Percentiles rank a stretch among this genome's conserved stretches.
These are phyloP conservation scores for Penaeus monodon DNA, from an alignment of 2,888 invertebrate genomes.

Conservation along the genomic window DNA sequence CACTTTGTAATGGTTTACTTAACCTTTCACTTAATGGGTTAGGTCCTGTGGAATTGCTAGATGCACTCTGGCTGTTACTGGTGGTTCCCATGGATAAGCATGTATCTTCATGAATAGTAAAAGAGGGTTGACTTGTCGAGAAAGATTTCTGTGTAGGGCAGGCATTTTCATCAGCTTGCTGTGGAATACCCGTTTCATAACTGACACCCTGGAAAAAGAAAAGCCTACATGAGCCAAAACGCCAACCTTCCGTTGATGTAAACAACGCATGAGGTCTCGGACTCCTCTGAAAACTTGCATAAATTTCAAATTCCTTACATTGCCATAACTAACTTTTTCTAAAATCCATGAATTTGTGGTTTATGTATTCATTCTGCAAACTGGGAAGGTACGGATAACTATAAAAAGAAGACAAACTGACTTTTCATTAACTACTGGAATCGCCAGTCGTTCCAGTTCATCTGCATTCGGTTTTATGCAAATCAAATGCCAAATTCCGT, in stretches of 20 bases:
- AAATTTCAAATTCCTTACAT: no score
- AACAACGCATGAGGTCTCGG: no score
- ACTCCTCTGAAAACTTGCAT: no score
- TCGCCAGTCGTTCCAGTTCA: no score
- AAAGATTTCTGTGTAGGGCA: slow-evolving; percentile 16
- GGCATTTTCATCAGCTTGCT: slow-evolving; percentile 35
- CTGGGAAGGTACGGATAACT: no score
- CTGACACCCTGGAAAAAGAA: slow-evolving; percentile 39
- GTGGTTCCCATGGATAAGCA: slow-evolving; percentile 40
- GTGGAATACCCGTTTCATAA: slow-evolving; percentile 54
- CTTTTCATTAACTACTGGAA: background rate
- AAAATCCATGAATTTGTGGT: no score
- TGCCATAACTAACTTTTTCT: no score
- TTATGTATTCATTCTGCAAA: no score
- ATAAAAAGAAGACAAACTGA: no score
- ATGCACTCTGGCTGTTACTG: background rate
- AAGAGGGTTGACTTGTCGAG: slow-evolving; percentile 23
- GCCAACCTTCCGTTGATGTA: background rate
- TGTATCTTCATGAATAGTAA: slow-evolving; percentile 50
- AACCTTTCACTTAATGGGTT: slow-evolving; percentile 28
- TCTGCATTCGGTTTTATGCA: no score
- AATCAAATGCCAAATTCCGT: no score
- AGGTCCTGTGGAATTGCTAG: background rate
- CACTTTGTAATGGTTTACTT: slow-evolving; percentile 11
- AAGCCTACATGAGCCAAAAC: background rate